phyloP scores from a whole-genome alignment of 1,140 invertebrate genomes.

The Papilio dardanus region DNA sequence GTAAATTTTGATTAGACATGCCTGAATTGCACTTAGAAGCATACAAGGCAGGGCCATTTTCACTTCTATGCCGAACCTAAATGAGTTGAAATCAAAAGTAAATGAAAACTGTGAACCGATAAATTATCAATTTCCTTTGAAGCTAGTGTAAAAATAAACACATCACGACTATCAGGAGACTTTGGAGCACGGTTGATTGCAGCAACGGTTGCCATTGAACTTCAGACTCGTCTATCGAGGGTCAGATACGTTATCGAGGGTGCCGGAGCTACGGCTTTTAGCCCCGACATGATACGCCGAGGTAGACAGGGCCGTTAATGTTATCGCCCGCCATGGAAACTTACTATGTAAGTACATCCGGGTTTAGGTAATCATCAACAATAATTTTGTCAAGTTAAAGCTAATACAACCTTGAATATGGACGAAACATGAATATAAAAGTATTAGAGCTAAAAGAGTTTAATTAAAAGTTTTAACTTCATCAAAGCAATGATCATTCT shows the following conservation, averaged over 20 bases:
- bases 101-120: background rate
- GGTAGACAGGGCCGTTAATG: background rate
- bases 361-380: background rate
- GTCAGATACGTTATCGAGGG: slow-evolving; percentile 44
- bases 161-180: background rate
- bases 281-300: background rate
- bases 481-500: background rate
- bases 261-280: slow-evolving; percentile 31
- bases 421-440: background rate
- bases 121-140: background rate
- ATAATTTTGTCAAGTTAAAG: background rate
- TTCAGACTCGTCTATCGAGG: slow-evolving; percentile 44
- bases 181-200: background rate
- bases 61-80: background rate
- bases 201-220: slow-evolving; percentile 35
- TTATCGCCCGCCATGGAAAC: slow-evolving; percentile 25
- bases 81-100: background rate
- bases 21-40: background rate
- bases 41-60: background rate
- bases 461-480: background rate
- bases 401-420: too few species aligned
- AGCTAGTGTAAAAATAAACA: slow-evolving; percentile 12
- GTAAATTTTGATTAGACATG: background rate
- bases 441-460: background rate
- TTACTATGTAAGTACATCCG: slow-evolving; percentile 10